Base-by-base conservation (phyloP, 1,140 invertebrate species). In the Geopemphigus sp. region DNA sequence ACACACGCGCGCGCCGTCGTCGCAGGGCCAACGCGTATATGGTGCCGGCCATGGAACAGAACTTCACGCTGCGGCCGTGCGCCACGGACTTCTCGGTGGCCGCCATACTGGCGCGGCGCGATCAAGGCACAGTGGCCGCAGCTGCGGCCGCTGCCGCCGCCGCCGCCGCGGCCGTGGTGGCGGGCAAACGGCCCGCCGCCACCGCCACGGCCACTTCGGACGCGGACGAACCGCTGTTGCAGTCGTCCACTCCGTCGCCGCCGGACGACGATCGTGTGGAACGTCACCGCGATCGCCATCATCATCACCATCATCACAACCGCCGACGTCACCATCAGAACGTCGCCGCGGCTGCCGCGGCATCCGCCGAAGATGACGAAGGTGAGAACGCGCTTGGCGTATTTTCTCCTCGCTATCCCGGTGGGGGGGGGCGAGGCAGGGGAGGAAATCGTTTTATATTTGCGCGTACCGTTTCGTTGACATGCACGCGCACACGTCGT, bases 1-100 rank as follows among this genome's bases (percentile, higher is more conserved):
- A n/a, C 11, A 45, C 57, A 15, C 59, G 26, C n/a, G n/a, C 15
- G 14, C 15, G 57, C 24, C 14, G 15, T 19, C n/a, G 26, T 14
- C 22, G 22, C 1, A 6, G 15, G 14, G 14, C 5, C 39, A 11
- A 45, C 11, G 54, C 24, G 26, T 39, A 59, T 66, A 80, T 80
- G 78, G 78, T 80, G 17, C 78, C 78, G 64, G 73, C 73, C 19
- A 82, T 82, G 82, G 81, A 81, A 22, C 70, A 81, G 45, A 72
- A 82, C 29, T 80, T 80, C 53, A 70, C 80, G 17, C 45, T 76
- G 59, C 80, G 81, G 61, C 81, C 81, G 56, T 72, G 90, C 85
- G 93, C 93, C 82, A 96, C 94, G 82, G 94, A 96, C 87, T 96
- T 96, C 87, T 95, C 94, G 81, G 96, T 96, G 84, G 94, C 94